Evolutionary conservation across 1,140 invertebrate species (phyloP), one percentile per base, ranked within the genome.

Genomic region (Zaprionus inermis): DNA sequence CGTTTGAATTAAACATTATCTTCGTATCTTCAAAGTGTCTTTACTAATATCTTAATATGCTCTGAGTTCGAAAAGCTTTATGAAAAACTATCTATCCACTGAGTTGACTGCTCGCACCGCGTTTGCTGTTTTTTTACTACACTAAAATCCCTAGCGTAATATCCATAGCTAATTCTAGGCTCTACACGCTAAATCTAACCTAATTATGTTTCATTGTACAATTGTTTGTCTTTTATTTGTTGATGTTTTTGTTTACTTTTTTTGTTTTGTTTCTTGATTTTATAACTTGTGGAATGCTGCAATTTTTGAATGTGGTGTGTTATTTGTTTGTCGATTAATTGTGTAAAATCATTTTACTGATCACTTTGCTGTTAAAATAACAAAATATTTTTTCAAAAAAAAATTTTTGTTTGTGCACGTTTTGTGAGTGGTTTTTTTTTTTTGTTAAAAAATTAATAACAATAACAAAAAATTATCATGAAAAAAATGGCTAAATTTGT

Each of bases 381-480:
- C 64, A 76, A 60, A 83, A 79, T 67, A 67, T 57, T 73, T 69
- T 78, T 81, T 79, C 72, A 12, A 72, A 77, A 83, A 83, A 57
- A 74, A 46, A 61, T 58, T 58, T 70, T 64, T 71, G 56, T 20
- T 75, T 65, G 46, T 65, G 68, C 66, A 75, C 66, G 73, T 61
- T 67, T 72, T 76, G 44, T 22, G 44, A 44, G 38, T 67, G 41
- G 38, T 55, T 64, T 56, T 68, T 72, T 68, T 74, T 68, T 74
- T 41, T 75, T 90, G 81, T 78, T 90, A 90, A 90, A 90, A 66
- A 90, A 90, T 86, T 85, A 85, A 90, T 90, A 90, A 90, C 85
- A 90, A 90, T 90, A 89, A 88, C 80, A 88, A 88, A 83, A 77
- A 77, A 78, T 72, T 83, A 79, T 80, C 65, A 73, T 79, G 66